Percentiles rank a stretch among this genome's conserved stretches.
Evolutionary conservation across 23 tunicate species (phyloP).

Genomic region (Clavelina lepadiformis): DNA sequence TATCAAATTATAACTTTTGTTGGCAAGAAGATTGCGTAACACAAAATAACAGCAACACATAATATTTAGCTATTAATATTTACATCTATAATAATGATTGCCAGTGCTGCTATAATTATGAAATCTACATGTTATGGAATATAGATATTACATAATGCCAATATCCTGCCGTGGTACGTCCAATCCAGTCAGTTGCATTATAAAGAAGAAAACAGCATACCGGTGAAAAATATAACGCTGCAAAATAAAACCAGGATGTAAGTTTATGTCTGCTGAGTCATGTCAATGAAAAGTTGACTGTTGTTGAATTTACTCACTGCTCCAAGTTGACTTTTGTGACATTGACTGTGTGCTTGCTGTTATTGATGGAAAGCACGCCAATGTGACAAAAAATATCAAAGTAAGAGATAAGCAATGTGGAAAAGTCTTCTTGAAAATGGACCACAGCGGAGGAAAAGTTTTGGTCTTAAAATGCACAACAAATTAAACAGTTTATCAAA

Average conservation of each 20-base stretch:
- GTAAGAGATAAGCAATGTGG: constrained; percentile 43
- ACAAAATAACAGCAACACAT: too few relatives aligned
- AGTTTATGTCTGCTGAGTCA: neutral
- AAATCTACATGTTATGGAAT: too few relatives aligned
- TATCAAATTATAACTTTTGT: too few relatives aligned
- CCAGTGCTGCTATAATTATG: too few relatives aligned
- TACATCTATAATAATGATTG: too few relatives aligned
- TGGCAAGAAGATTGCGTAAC: too few relatives aligned
- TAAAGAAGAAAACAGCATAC: constrained; percentile 78
- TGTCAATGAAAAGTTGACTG: neutral
- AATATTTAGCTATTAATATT: too few relatives aligned
- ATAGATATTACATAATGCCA: constrained; percentile 45
- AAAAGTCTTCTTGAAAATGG: constrained; percentile 48
- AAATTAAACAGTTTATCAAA: too few relatives aligned
- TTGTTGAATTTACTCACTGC: constrained; percentile 14
- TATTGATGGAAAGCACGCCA: constrained; percentile 85
- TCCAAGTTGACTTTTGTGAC: constrained; percentile 14
- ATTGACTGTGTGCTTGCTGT: constrained; percentile 62
- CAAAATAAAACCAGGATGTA: neutral
- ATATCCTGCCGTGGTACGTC: constrained; percentile 62
- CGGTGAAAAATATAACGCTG: constrained; percentile 76
- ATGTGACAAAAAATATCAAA: constrained; percentile 62
- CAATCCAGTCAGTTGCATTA: constrained; percentile 69
- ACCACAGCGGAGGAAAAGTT: constrained; percentile 26
- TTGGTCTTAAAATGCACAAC: too few relatives aligned